A percentile compares a stretch with the other conserved stretches of the same genome.
phyloP scores from a whole-genome alignment of 2,797 vertebrate genomes.

The Phrynocephalus vlangalii region DNA sequence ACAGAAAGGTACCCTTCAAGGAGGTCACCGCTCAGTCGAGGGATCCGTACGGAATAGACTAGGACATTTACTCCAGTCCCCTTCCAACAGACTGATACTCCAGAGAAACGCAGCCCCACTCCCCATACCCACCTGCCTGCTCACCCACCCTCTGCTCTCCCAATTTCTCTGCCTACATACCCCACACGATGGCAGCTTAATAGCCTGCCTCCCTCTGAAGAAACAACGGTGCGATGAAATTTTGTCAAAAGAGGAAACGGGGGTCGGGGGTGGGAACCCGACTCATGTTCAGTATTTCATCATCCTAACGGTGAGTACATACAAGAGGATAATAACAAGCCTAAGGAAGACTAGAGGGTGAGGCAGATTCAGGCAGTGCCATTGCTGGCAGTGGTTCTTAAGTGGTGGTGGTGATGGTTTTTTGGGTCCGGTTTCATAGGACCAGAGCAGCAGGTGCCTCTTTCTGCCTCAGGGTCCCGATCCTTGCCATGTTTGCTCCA shows the following conservation, averaged over 20 bases:
- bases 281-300: conserved; percentile 14
- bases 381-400: too few species aligned
- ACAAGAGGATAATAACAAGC: neutral
- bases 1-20: neutral
- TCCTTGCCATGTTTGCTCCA: neutral
- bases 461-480: neutral
- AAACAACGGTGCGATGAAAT: neutral
- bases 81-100: neutral
- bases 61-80: neutral
- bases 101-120: too few species aligned
- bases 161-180: neutral
- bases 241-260: neutral
- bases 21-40: accelerated
- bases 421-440: neutral
- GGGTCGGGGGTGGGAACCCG: neutral
- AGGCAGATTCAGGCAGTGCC: neutral
- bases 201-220: neutral
- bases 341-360: neutral
- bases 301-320: conserved; percentile 4
- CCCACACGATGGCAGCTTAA: neutral
- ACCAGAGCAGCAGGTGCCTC: neutral
- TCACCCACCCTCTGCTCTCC: neutral
- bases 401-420: too few species aligned
- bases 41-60: neutral
- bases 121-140: neutral